phyloP scores from a whole-genome alignment of 2,113 vertebrate genomes.

The Malurus alboscapulatus region DNA sequence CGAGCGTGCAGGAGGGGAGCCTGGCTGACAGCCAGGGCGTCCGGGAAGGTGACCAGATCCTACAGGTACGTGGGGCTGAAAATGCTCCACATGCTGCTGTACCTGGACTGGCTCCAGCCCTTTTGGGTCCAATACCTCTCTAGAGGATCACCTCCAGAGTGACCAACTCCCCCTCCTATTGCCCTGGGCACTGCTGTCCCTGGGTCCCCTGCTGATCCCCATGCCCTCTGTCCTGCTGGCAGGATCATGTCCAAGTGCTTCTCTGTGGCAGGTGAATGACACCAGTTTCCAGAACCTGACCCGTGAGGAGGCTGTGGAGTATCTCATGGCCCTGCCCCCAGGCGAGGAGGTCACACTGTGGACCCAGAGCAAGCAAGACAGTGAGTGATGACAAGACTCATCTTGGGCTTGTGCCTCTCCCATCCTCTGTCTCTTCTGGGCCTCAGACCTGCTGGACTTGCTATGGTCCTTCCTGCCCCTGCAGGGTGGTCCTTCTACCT shows the following conservation, averaged over 20 bases:
- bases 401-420: background rate
- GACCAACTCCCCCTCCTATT: background rate
- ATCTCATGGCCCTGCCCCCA: slow-evolving; percentile 77
- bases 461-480: background rate
- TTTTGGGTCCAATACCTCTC: background rate
- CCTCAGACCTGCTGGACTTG: background rate
- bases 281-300: slow-evolving; percentile 85
- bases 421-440: background rate
- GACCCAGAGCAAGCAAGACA: slow-evolving; percentile 88
- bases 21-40: slow-evolving; percentile 82
- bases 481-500: background rate
- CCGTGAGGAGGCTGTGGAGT: slow-evolving; percentile 89
- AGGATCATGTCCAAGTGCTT: background rate
- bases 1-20: slow-evolving; percentile 88
- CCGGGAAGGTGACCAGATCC: slow-evolving; percentile 90
- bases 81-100: background rate
- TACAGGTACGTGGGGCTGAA: slow-evolving; percentile 76
- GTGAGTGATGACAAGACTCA: slow-evolving; percentile 72
- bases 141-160: background rate
- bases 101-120: background rate
- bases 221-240: fast-evolving
- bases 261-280: slow-evolving; percentile 80
- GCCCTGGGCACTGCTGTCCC: background rate
- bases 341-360: slow-evolving; percentile 79
- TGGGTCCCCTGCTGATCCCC: background rate